Evolutionary conservation across 2,888 invertebrate genomes (phyloP).

Genomic region (Philopedon plagiatum): DNA sequence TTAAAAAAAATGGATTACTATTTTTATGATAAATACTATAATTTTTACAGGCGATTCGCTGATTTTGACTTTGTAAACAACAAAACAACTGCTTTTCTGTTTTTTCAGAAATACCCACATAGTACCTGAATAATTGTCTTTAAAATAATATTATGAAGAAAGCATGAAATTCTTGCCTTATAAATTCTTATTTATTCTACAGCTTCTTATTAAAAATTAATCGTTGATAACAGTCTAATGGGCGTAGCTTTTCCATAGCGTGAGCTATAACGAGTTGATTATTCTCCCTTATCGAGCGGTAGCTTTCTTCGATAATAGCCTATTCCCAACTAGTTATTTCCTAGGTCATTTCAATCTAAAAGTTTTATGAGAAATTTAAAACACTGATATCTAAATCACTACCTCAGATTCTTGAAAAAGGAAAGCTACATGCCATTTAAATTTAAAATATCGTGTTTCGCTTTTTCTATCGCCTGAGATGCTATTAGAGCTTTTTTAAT

Average conservation of each 20-base stretch:
- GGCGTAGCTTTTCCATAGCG: slow-evolving; percentile 8
- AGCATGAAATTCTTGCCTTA: background rate
- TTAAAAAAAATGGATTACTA: too few species aligned
- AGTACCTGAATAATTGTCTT: too few species aligned
- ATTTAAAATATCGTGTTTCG: background rate
- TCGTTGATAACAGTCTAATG: slow-evolving; percentile 11
- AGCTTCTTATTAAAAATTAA: slow-evolving; percentile 2
- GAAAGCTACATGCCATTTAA: background rate
- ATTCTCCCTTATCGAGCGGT: slow-evolving; percentile 18
- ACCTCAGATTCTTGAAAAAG: background rate
- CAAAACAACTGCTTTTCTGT: too few species aligned
- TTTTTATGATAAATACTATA: too few species aligned
- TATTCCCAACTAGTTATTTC: slow-evolving; percentile 23
- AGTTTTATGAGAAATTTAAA: slow-evolving; percentile 29
- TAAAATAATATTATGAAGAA: background rate
- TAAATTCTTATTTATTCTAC: background rate
- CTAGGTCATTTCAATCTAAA: slow-evolving; percentile 30
- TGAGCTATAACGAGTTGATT: slow-evolving; percentile 18
- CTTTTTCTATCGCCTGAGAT: background rate
- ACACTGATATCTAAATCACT: slow-evolving; percentile 2
- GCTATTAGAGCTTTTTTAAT: background rate
- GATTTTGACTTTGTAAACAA: too few species aligned
- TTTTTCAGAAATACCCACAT: too few species aligned
- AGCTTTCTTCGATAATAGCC: slow-evolving; percentile 36
- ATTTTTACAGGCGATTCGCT: too few species aligned